phyloP scores from a whole-genome alignment of 2,888 invertebrate species.

The Coenonympha arcania region DNA sequence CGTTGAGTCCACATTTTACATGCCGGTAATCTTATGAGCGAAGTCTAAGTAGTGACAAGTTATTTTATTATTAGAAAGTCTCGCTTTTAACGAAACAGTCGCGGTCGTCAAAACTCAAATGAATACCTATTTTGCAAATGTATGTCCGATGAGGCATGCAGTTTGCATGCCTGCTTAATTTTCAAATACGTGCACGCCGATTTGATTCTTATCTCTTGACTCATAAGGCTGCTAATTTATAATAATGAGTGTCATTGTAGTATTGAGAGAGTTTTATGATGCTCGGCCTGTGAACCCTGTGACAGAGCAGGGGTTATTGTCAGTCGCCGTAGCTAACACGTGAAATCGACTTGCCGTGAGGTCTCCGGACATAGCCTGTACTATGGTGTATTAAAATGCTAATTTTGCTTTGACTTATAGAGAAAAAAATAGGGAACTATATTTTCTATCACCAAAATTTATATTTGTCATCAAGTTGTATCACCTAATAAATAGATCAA shows the following conservation, averaged over 20 bases:
- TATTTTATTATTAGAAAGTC: conserved; percentile 50
- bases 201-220: conserved; percentile 33
- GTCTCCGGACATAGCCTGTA: conserved; percentile 38
- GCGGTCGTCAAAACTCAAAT: conserved; percentile 37
- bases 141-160: conserved; percentile 54
- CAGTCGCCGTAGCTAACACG: conserved; percentile 68
- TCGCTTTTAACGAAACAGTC: conserved; percentile 49
- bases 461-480: too few relatives aligned
- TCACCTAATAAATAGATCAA: too few relatives aligned
- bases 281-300: conserved; percentile 55
- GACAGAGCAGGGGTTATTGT: conserved; percentile 64
- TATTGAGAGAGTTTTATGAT: conserved; percentile 56
- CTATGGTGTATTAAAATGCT: conserved; percentile 3
- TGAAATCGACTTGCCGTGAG: conserved; percentile 65
- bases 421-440: too few relatives aligned
- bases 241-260: conserved; percentile 36
- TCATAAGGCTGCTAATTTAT: conserved; percentile 30
- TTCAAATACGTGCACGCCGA: conserved; percentile 23
- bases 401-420: not conserved
- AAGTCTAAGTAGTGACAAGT: not conserved
- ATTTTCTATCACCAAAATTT: too few relatives aligned
- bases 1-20: too few relatives aligned
- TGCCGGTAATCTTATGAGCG: too few relatives aligned
- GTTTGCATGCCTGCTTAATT: conserved; percentile 45
- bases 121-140: conserved; percentile 47